phyloP scores from a whole-genome alignment of 2,888 invertebrate genomes.

The Argynnis bischoffii region DNA sequence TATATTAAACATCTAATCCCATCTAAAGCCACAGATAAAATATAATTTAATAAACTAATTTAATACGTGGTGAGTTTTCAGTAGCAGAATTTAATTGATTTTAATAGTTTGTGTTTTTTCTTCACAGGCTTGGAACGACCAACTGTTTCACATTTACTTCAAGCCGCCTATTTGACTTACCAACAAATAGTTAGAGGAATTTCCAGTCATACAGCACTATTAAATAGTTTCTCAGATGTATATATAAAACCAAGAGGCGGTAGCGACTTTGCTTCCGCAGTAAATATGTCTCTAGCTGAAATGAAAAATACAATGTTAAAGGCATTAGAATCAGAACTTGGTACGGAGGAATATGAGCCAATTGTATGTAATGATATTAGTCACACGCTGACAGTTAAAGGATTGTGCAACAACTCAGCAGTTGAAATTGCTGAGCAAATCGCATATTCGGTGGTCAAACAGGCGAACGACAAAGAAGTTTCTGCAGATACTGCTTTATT shows the following conservation, averaged over 20 bases:
- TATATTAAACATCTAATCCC: no score
- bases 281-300: constrained; percentile 70
- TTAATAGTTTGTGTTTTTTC: background rate
- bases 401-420: constrained; percentile 76
- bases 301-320: constrained; percentile 76
- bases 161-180: constrained; percentile 83
- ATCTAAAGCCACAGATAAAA: no score
- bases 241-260: constrained; percentile 83
- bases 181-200: constrained; percentile 86
- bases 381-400: constrained; percentile 67
- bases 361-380: constrained; percentile 40
- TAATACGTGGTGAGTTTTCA: constrained; percentile 7
- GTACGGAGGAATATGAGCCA: constrained; percentile 42
- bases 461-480: constrained; percentile 33
- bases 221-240: constrained; percentile 84
- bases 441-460: constrained; percentile 62
- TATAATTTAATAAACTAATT: background rate
- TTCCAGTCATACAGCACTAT: constrained; percentile 77
- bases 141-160: constrained; percentile 84
- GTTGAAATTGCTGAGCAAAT: constrained; percentile 82
- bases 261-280: constrained; percentile 59
- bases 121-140: constrained; percentile 83
- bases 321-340: constrained; percentile 52
- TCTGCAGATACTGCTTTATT: constrained; percentile 41
- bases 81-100: constrained; percentile 8